These are phyloP conservation scores for Phalacrocorax brasilianus DNA, from an alignment of 2,113 vertebrate genomes.

Conservation along the genomic window DNA sequence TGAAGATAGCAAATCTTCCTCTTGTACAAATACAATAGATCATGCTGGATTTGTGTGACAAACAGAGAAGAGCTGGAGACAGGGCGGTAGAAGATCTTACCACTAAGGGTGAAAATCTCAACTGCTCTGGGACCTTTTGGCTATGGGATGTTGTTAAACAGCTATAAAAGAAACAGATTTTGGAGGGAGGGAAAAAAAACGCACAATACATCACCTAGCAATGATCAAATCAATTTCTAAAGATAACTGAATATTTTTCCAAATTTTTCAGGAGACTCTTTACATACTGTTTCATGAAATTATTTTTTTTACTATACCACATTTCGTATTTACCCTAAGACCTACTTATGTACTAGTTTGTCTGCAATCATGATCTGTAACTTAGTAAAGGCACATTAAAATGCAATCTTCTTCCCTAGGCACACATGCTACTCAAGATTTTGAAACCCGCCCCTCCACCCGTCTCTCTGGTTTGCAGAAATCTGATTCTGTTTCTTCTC, in stretches of 20 bases:
- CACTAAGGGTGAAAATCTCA: slow-evolving; percentile 31
- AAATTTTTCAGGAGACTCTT: background rate
- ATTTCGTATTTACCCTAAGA: background rate
- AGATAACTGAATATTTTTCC: background rate
- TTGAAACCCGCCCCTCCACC: background rate
- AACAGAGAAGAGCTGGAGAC: background rate
- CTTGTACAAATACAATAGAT: background rate
- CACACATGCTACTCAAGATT: background rate
- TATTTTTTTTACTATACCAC: background rate
- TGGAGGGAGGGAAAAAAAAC: background rate
- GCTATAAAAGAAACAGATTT: slow-evolving; percentile 47
- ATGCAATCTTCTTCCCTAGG: background rate
- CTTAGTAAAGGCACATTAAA: background rate
- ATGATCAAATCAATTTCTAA: background rate
- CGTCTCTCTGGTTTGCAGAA: background rate
- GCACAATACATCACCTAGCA: background rate
- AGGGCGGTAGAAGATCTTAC: background rate
- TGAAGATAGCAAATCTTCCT: background rate
- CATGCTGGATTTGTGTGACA: slow-evolving; percentile 24
- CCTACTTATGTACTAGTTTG: background rate
- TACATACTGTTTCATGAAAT: background rate
- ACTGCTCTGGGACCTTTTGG: slow-evolving; percentile 7
- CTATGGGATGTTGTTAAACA: slow-evolving; percentile 3
- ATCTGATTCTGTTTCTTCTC: background rate
- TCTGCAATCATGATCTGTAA: background rate